Conservation (phyloP, 2,797 vertebrate genomes). For the Cottoperca gobio region DNA sequence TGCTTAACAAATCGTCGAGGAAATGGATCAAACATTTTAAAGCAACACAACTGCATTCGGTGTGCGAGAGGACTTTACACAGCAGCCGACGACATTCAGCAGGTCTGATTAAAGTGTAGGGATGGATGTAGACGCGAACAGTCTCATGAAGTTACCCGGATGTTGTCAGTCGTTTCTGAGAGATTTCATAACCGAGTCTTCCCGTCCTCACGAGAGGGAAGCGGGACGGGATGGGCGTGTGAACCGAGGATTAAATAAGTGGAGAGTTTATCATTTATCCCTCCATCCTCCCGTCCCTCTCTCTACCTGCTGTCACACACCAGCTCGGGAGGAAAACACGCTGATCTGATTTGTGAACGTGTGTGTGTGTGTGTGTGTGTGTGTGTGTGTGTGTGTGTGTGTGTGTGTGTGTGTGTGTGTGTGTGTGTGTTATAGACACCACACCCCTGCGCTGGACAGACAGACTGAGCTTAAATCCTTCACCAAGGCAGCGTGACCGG, state of each 20-base stretch:
- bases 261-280: conserved; percentile 62
- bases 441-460: conserved; percentile 23
- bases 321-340: conserved; percentile 45
- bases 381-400: conserved; percentile 6
- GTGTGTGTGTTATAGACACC: conserved; percentile 42
- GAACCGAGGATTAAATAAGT: conserved; percentile 61
- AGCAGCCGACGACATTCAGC: conserved; percentile 20
- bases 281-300: conserved; percentile 39
- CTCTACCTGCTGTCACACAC: conserved; percentile 29
- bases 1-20: background rate
- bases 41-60: background rate
- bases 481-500: conserved; percentile 18
- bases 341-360: conserved; percentile 62
- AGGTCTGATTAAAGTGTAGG: conserved; percentile 23
- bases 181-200: conserved; percentile 23
- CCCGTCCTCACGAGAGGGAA: conserved; percentile 9
- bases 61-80: conserved; percentile 1
- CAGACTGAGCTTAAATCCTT: conserved; percentile 46
- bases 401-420: background rate
- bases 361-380: too few relatives aligned
- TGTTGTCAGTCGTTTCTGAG: background rate
- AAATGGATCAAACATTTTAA: background rate
- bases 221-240: conserved; percentile 29
- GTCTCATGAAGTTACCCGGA: background rate
- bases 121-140: conserved; percentile 2